Conservation (phyloP, 2,113 vertebrate genomes). For the Seriola aureovittata region DNA sequence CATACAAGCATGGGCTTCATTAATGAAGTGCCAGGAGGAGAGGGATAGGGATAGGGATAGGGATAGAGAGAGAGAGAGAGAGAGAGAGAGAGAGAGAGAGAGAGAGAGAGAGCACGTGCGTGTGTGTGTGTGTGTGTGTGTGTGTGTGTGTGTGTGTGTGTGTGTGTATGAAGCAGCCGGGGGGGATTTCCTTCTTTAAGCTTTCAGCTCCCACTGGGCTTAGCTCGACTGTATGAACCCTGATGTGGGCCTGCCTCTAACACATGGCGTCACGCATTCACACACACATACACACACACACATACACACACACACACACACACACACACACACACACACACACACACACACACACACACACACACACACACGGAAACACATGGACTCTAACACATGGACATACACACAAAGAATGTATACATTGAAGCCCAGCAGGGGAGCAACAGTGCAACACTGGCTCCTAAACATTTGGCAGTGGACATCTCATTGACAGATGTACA, state of each 20-base stretch:
- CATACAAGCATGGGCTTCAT: slow-evolving; percentile 80
- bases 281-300: slow-evolving; percentile 27
- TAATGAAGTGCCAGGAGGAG: slow-evolving; percentile 81
- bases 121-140: background rate
- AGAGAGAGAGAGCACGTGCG: background rate
- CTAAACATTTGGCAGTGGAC: slow-evolving; percentile 75
- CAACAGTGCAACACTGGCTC: slow-evolving; percentile 61
- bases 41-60: slow-evolving; percentile 31
- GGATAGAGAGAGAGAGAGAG: slow-evolving; percentile 2
- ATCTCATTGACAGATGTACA: slow-evolving; percentile 78
- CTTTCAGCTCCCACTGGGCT: slow-evolving; percentile 80
- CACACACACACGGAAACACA: slow-evolving; percentile 26
- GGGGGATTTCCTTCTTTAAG: slow-evolving; percentile 83
- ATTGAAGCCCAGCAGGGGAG: slow-evolving; percentile 65
- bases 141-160: slow-evolving; percentile 8
- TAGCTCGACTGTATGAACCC: slow-evolving; percentile 78
- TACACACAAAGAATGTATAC: slow-evolving; percentile 58
- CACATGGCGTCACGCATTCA: slow-evolving; percentile 71
- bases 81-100: slow-evolving; percentile 2
- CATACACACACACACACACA: slow-evolving; percentile 8
- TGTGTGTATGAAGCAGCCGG: slow-evolving; percentile 63
- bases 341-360: slow-evolving; percentile 67
- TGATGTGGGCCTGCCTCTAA: slow-evolving; percentile 79
- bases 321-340: slow-evolving; percentile 64
- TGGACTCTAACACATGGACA: background rate